Base-by-base conservation (phyloP, 2,888 invertebrate genomes). In the Lithophane ornitopus region DNA sequence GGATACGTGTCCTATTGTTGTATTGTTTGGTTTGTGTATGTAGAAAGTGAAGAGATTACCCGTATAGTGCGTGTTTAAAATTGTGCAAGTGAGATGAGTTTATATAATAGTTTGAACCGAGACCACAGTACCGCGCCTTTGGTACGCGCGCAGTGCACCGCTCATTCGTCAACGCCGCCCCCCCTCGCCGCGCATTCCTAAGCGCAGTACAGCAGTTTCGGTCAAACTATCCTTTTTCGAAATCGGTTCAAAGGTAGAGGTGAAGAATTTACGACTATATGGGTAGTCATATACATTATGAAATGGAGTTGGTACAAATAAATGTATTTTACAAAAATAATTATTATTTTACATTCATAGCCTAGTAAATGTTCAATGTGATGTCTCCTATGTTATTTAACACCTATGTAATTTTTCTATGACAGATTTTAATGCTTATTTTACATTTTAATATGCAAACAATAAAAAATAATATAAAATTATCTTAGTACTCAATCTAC, bases 1-100 rank as follows among this genome's bases (percentile, higher is more conserved):
- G 70, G 62, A 73, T 16, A 71, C 12, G 56, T 44, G 52, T 39
- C 82, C 82, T 82, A 72, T 28, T 78, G 54, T 61, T 81, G 46
- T 70, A 58, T 19, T 44, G 11, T 16, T 14, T 9, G 39, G 1
- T 72, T 71, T 34, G 12, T 69, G 2, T 74, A 22, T 22, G 4
- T 44, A 22, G 9, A 56, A n/a, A 3, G 14, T 58, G 28, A 26
- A 8, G 58, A 70, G 46, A 0, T 41, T 44, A 69, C 72, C 72
- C 70, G 68, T 63, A 58, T 2, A 61, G n/a, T 44, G 19, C 39
- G 22, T 46, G 6, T n/a, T 68, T n/a, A 12, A 3, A 44, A 44
- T 54, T 41, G 1, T 63, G 26, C 63, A 19, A 41, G 16, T 63
- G n/a, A 63, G 2, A 41, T 39, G 4, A 9, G 1, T 14, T 62